Percentiles rank a stretch among this genome's conserved stretches.
phyloP scores from a whole-genome alignment of 2,797 vertebrate species.

The Hyperoplus immaculatus region DNA sequence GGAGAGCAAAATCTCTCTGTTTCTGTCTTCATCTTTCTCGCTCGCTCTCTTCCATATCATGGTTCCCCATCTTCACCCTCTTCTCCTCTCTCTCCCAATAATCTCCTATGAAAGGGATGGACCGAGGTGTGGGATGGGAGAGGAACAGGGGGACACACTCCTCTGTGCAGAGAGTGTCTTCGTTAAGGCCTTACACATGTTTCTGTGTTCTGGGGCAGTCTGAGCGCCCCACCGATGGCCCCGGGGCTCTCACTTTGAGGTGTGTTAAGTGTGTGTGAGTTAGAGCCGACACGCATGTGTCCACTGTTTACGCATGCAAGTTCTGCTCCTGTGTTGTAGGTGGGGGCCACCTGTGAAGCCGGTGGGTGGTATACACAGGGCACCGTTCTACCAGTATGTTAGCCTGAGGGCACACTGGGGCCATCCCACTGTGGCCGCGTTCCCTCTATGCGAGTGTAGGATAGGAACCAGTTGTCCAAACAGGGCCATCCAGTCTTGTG shows the following conservation, averaged over 20 bases:
- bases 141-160: conserved; percentile 58
- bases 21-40: conserved; percentile 77
- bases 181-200: conserved; percentile 83
- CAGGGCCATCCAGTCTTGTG: conserved; percentile 74
- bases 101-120: conserved; percentile 78
- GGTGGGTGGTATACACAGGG: conserved; percentile 62
- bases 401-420: conserved; percentile 22
- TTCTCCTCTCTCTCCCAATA: conserved; percentile 78
- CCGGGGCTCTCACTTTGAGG: conserved; percentile 73
- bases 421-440: conserved; percentile 53
- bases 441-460: conserved; percentile 58
- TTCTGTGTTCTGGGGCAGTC: conserved; percentile 77
- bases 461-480: conserved; percentile 90
- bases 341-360: conserved; percentile 50
- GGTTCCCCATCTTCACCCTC: conserved; percentile 81
- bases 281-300: conserved; percentile 36
- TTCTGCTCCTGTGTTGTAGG: conserved; percentile 30
- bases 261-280: conserved; percentile 55
- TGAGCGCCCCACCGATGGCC: conserved; percentile 69
- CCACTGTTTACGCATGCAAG: conserved; percentile 24
- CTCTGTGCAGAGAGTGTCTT: conserved; percentile 81
- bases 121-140: conserved; percentile 71
- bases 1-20: conserved; percentile 78
- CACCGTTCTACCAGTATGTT: conserved; percentile 49
- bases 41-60: conserved; percentile 73